phyloP scores from a whole-genome alignment of 2,797 vertebrate species.

The Cossypha heuglini region DNA sequence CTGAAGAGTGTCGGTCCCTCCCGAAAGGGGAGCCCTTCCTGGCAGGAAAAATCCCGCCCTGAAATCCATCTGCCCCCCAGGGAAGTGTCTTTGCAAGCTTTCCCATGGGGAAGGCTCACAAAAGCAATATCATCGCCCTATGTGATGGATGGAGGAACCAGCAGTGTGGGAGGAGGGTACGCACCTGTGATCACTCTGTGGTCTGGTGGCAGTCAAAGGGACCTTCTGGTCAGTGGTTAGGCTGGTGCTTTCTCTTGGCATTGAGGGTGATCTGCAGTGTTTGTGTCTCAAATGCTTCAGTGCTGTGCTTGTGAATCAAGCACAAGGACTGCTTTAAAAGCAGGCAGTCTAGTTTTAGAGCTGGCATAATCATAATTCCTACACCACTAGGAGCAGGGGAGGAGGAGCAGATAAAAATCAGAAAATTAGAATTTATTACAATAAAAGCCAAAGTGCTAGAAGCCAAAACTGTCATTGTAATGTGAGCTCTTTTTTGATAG shows the following conservation, averaged over 20 bases:
- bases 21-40: not conserved
- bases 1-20: not conserved
- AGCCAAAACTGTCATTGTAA: slow-evolving; percentile 41
- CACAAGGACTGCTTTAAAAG: not conserved
- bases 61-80: not conserved
- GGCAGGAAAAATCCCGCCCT: not conserved
- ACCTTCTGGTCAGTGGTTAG: not conserved
- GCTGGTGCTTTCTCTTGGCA: not conserved
- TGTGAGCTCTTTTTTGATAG: slow-evolving; percentile 34
- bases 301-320: not conserved
- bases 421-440: slow-evolving; percentile 64
- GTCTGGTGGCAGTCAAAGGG: not conserved
- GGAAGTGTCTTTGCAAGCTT: not conserved
- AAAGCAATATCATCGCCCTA: accelerated
- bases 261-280: not conserved
- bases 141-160: not conserved
- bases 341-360: slow-evolving; percentile 12
- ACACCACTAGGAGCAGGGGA: not conserved
- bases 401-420: slow-evolving; percentile 62
- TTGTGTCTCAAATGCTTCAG: not conserved
- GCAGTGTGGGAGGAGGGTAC: not conserved
- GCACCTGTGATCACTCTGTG: not conserved
- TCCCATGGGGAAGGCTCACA: not conserved
- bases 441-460: slow-evolving; percentile 44
- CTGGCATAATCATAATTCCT: slow-evolving; percentile 32